A percentile compares a stretch with the other conserved stretches of the same genome.
These are phyloP conservation scores for Diabrotica balteata DNA, from an alignment of 2,888 invertebrate species.

Conservation along the genomic window DNA sequence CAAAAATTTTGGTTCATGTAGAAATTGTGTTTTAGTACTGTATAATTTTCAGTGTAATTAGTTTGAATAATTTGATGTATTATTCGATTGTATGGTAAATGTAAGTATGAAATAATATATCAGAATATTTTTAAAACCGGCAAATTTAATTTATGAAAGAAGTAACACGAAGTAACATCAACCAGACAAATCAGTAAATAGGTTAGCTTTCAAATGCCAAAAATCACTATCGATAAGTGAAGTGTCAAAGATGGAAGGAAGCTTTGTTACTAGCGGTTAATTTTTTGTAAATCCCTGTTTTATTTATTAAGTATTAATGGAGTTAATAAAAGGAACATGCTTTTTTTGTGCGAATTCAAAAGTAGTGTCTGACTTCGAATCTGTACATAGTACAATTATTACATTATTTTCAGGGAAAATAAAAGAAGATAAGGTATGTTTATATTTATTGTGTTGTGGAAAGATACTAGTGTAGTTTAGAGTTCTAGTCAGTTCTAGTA, in stretches of 20 bases:
- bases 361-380: slow-evolving; percentile 4
- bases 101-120: no score
- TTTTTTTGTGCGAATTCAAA: slow-evolving; percentile 18
- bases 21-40: no score
- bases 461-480: not conserved
- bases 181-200: no score
- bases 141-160: no score
- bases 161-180: no score
- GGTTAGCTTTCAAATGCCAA: not conserved
- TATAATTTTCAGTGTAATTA: no score
- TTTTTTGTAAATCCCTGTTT: not conserved
- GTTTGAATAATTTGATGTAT: no score
- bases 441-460: not conserved
- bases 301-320: not conserved
- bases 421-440: slow-evolving; percentile 6
- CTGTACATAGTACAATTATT: slow-evolving; percentile 1
- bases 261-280: not conserved
- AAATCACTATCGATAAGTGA: not conserved
- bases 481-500: not conserved
- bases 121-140: no score
- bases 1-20: no score
- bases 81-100: no score
- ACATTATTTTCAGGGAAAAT: slow-evolving; percentile 7
- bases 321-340: slow-evolving; percentile 10
- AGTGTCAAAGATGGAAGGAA: not conserved